Evolutionary conservation across 2,113 vertebrate species (phyloP), one percentile per base, ranked within the genome.

Genomic region (Seriola aureovittata): DNA sequence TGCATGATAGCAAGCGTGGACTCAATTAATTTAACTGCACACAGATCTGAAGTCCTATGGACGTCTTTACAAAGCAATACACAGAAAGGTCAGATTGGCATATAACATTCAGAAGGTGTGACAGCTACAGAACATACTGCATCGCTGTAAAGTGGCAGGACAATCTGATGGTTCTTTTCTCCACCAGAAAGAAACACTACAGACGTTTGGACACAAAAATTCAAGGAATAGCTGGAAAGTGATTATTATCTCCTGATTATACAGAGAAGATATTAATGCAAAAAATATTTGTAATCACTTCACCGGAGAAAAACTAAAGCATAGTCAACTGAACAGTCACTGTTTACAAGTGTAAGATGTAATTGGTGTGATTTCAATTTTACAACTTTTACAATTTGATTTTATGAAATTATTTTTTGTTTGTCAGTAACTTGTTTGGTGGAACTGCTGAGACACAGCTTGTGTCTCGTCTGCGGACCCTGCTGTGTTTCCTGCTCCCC

Each of bases 351-450:
- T 46, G 25, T 16, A 29, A 66, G 58, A 42, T 59, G 40, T 19
- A 52, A 40, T 14, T 52, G 17, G 3, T 52, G 13, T 34, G 8
- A 63, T 54, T 50, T 69, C 6, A 29, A 70, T 21, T 40, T 55
- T 9, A 42, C 52, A 38, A 46, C 9, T 13, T 38, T 12, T 50
- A 48, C 10, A 48, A 23, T 10, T n/a, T 34, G 67, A 83, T 71
- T 75, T 63, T 7, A 60, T 57, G 4, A 58, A 57, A 62, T 54
- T 60, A 8, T 25, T 36, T 23, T 68, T 80, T 25, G 59, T 38
- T 44, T 59, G 57, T 80, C 75, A 76, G 82, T 77, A 75, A 86
- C 73, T 59, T 36, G 74, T 90, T 82, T 88, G 89, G 78, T 65
- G 4, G 46, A 68, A 36, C 50, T 62, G 69, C 46, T 29, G 79